Percentiles rank a stretch among this genome's conserved stretches.
These are phyloP conservation scores for Lepidonotus clava DNA, from an alignment of 2,888 invertebrate species.

Conservation along the genomic window DNA sequence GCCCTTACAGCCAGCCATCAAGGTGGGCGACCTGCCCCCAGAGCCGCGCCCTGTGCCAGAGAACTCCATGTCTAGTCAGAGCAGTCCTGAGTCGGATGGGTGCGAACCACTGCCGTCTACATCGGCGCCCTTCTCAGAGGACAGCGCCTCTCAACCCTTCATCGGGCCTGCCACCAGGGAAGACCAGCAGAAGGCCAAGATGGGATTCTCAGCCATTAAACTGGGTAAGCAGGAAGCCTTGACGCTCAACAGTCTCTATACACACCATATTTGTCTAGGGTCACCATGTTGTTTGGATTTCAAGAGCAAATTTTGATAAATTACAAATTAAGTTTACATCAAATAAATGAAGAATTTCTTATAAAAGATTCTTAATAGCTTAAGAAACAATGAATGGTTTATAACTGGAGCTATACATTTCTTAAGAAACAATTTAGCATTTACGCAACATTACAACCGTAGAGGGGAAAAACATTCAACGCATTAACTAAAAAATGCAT, in stretches of 20 bases:
- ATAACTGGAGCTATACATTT: no score
- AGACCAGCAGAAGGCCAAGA: slow-evolving; percentile 65
- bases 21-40: background rate
- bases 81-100: slow-evolving; percentile 54
- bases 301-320: background rate
- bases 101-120: slow-evolving; percentile 11
- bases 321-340: background rate
- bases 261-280: no score
- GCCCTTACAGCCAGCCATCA: background rate
- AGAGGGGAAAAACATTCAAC: no score
- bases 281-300: no score
- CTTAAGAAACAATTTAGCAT: no score
- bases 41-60: background rate
- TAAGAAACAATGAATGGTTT: no score
- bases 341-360: no score
- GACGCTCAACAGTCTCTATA: no score
- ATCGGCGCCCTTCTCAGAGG: slow-evolving; percentile 61
- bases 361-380: no score
- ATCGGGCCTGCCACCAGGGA: slow-evolving; percentile 68
- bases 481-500: no score
- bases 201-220: slow-evolving; percentile 74
- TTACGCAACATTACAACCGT: no score
- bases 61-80: slow-evolving; percentile 16
- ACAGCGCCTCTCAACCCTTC: slow-evolving; percentile 67
- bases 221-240: slow-evolving; percentile 62